These are phyloP conservation scores for Papilio elwesi DNA, from an alignment of 2,888 invertebrate genomes.

Conservation along the genomic window DNA sequence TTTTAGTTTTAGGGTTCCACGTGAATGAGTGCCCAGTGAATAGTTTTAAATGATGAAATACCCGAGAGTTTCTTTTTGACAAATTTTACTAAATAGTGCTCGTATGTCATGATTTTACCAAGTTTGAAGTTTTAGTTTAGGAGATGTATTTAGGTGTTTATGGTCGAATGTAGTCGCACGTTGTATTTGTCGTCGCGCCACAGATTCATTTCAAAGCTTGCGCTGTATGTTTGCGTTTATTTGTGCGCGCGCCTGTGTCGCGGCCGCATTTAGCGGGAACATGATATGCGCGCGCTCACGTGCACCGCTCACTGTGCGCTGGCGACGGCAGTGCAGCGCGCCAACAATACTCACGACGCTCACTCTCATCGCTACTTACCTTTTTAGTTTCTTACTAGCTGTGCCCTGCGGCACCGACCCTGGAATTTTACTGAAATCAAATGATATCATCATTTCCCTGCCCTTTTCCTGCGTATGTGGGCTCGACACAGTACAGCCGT, in stretches of 20 bases:
- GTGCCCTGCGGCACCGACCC: too few species aligned
- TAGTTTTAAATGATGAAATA: too few species aligned
- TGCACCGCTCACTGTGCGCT: conserved; percentile 50
- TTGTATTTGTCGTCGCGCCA: conserved; percentile 30
- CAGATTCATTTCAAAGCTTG: conserved; percentile 42
- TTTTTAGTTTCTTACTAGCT: too few species aligned
- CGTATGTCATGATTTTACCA: too few species aligned
- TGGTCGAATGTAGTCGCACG: background rate
- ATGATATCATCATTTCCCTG: too few species aligned
- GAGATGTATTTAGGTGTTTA: background rate
- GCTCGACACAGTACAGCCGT: too few species aligned
- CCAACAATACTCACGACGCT: conserved; percentile 51
- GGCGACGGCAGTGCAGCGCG: conserved; percentile 60
- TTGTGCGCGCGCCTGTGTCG: conserved; percentile 63
- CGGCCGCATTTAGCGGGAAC: conserved; percentile 77
- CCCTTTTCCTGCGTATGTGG: too few species aligned
- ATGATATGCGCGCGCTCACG: conserved; percentile 64
- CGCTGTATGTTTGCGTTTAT: conserved; percentile 72
- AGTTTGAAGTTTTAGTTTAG: background rate
- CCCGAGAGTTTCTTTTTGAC: too few species aligned
- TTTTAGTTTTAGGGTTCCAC: too few species aligned
- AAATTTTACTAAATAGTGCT: too few species aligned
- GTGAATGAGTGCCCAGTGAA: too few species aligned
- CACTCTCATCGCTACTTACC: background rate
- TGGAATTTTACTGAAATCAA: too few species aligned